Conservation (phyloP, 1,140 invertebrate species). For the Octopus sinensis region DNA sequence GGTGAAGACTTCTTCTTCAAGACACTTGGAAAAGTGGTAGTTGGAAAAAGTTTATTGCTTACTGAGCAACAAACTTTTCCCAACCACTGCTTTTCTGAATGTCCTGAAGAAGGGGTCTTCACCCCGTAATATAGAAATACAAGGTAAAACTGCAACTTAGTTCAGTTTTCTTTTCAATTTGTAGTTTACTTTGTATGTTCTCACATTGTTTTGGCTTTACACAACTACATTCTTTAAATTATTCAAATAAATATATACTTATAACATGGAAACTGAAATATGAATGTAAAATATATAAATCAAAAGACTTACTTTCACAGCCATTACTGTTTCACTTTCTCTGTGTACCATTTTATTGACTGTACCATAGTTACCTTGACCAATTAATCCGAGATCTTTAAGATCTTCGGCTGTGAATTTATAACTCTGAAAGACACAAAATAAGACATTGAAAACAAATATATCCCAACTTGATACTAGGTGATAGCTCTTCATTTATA, state of each 20-base stretch:
- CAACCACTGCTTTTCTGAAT: too few relatives aligned
- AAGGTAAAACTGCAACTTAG: too few relatives aligned
- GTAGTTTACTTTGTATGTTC: too few relatives aligned
- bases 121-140: too few relatives aligned
- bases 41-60: too few relatives aligned
- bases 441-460: neutral
- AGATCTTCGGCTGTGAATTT: constrained; percentile 73
- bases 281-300: neutral
- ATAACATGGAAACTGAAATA: neutral
- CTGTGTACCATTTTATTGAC: constrained; percentile 94
- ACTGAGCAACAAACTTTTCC: too few relatives aligned
- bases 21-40: too few relatives aligned
- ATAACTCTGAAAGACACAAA: constrained; percentile 43
- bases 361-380: constrained; percentile 92
- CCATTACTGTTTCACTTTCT: constrained; percentile 83
- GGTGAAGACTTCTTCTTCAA: too few relatives aligned
- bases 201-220: neutral
- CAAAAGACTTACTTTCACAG: constrained; percentile 67
- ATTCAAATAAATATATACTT: neutral
- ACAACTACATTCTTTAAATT: neutral
- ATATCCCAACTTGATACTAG: neutral
- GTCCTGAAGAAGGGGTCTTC: too few relatives aligned
- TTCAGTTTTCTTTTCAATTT: too few relatives aligned
- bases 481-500: neutral
- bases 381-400: constrained; percentile 84